Evolutionary conservation across 2,888 invertebrate species (phyloP), one percentile per base, ranked within the genome.

Genomic region (Cybosia mesomella): DNA sequence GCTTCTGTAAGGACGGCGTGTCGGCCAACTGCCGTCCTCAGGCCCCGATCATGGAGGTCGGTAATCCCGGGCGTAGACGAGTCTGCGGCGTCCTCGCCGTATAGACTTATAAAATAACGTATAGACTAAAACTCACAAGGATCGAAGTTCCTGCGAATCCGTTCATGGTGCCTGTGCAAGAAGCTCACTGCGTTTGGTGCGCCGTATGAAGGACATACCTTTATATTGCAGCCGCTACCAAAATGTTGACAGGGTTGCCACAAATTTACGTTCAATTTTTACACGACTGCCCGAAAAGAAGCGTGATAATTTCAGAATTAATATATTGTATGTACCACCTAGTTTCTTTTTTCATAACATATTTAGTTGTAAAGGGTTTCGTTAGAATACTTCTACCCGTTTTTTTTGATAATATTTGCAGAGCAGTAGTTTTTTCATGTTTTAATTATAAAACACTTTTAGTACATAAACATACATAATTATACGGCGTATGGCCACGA

Each of bases 151-250:
- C 83, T 68, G 81, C 74, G 49, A 73, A 82, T 80, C 83, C 85
- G 66, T 84, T 87, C 93, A 92, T 93, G 79, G 79, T 85, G 54
- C 72, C 64, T 76, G 60, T 74, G 67, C 73, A 73, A 79, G 75
- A 74, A 61, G 58, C 76, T 65, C 72, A 57, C 73, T 75, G 71
- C 81, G 83, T 86, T 90, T 92, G 87, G 75, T 80, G 83, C 72
- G 80, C 75, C 62, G 36, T 69, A 73, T 77, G 89, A 91, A 91
- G 91, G 91, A 89, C 88, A 87, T 75, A 73, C 87, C 87, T 93
- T 87, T 94, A 94, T 94, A 93, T 86, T 62, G 75, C 67, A 70
- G 55, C 68, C 74, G 68, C 64, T 71, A 39, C 32, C 65, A 32
- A 66, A 62, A 36, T 24, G 3, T 11, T 18, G 0, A n/a, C 53